phyloP scores from a whole-genome alignment of 1,140 invertebrate genomes.

The Lethrus apterus region DNA sequence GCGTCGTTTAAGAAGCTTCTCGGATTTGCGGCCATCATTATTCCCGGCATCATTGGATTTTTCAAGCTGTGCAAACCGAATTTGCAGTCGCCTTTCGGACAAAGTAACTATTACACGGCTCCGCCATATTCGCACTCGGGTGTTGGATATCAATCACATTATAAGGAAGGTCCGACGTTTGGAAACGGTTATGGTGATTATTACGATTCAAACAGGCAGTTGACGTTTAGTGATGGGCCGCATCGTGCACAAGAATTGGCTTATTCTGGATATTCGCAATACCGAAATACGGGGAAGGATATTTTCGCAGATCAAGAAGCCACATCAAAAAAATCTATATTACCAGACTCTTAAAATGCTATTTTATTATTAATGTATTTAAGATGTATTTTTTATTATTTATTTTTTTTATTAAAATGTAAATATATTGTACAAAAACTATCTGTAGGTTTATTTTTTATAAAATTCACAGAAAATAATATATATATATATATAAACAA shows the following conservation, averaged over 20 bases:
- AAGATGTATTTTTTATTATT: not conserved
- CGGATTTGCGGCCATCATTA: slow-evolving; percentile 64
- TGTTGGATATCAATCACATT: slow-evolving; percentile 49
- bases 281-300: slow-evolving; percentile 41
- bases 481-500: slow-evolving; percentile 3
- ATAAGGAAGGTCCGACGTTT: slow-evolving; percentile 36
- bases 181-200: slow-evolving; percentile 37
- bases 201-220: slow-evolving; percentile 43
- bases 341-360: slow-evolving; percentile 36
- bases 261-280: slow-evolving; percentile 49
- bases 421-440: too few relatives aligned
- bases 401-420: not conserved
- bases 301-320: slow-evolving; percentile 29
- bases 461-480: too few relatives aligned
- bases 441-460: too few relatives aligned
- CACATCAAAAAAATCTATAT: slow-evolving; percentile 35
- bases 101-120: slow-evolving; percentile 42
- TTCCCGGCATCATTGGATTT: slow-evolving; percentile 70
- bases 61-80: slow-evolving; percentile 67
- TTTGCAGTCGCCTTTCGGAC: slow-evolving; percentile 45
- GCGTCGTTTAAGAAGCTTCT: slow-evolving; percentile 78
- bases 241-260: slow-evolving; percentile 60
- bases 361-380: not conserved
- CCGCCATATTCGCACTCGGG: slow-evolving; percentile 57
- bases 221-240: slow-evolving; percentile 58